Conservation (phyloP, 2,888 invertebrate species). For the Adineta ricciae region DNA sequence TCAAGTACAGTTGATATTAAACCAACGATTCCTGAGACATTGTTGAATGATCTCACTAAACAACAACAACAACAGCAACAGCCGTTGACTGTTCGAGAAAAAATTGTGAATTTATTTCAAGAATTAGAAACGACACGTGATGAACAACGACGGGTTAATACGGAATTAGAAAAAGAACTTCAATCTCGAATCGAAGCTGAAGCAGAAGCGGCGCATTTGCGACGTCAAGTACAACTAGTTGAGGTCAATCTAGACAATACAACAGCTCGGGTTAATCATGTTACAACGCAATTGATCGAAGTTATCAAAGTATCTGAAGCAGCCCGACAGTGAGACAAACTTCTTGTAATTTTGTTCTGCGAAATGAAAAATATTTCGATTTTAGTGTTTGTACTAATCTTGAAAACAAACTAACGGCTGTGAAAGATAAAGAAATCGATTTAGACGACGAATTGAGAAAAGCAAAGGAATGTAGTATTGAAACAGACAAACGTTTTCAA, state of each 20-base stretch:
- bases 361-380: neutral
- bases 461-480: constrained; percentile 18
- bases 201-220: neutral
- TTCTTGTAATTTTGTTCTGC: no score
- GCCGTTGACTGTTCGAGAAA: constrained; percentile 12
- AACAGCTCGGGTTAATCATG: neutral
- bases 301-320: constrained; percentile 4
- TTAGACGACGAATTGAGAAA: neutral
- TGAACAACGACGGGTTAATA: neutral
- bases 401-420: neutral
- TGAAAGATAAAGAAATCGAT: constrained; percentile 17
- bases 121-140: neutral
- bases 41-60: neutral
- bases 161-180: neutral
- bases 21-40: neutral
- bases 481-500: constrained; percentile 21
- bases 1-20: neutral
- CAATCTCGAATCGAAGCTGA: neutral
- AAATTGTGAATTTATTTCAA: constrained; percentile 6
- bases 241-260: constrained; percentile 16
- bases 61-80: neutral
- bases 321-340: neutral
- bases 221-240: constrained; percentile 12
- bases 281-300: neutral
- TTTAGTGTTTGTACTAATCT: neutral